phyloP scores from a whole-genome alignment of 2,797 vertebrate genomes.

The Cirrhinus mrigala region DNA sequence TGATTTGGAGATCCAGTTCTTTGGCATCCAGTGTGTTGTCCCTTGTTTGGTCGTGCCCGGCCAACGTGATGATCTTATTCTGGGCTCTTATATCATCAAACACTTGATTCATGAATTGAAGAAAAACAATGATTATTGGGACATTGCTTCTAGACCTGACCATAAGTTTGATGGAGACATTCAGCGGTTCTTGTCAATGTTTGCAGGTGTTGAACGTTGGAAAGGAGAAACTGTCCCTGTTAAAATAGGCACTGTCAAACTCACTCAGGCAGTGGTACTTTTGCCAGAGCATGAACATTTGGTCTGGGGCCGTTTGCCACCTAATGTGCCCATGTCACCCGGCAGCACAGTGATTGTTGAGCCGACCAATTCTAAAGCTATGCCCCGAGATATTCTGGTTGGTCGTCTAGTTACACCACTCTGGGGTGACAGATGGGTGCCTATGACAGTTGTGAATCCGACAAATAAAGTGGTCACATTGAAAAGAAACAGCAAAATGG shows the following conservation, averaged over 20 bases:
- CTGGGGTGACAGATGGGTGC: background rate
- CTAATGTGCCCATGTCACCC: constrained; percentile 17
- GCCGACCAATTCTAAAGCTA: constrained; percentile 6
- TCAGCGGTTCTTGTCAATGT: constrained; percentile 47
- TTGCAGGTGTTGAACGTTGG: constrained; percentile 30
- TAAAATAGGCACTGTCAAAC: background rate
- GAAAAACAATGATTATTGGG: constrained; percentile 33
- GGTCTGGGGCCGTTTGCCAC: constrained; percentile 40
- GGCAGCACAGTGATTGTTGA: constrained; percentile 49
- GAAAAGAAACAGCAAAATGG: background rate
- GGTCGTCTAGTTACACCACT: background rate
- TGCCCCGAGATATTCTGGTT: background rate
- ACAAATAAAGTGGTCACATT: background rate
- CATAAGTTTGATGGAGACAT: background rate
- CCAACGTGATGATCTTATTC: constrained; percentile 52
- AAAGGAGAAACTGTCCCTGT: constrained; percentile 14
- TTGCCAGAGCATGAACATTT: constrained; percentile 42
- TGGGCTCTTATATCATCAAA: constrained; percentile 51
- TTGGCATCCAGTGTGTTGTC: constrained; percentile 40
- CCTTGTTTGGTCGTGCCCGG: constrained; percentile 44
- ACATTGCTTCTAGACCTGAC: constrained; percentile 12
- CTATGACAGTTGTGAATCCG: background rate
- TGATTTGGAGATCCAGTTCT: constrained; percentile 45
- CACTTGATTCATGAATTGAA: constrained; percentile 36
- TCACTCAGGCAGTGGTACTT: background rate